Conservation (phyloP, 2,888 invertebrate species). For the Tribolium freemani region DNA sequence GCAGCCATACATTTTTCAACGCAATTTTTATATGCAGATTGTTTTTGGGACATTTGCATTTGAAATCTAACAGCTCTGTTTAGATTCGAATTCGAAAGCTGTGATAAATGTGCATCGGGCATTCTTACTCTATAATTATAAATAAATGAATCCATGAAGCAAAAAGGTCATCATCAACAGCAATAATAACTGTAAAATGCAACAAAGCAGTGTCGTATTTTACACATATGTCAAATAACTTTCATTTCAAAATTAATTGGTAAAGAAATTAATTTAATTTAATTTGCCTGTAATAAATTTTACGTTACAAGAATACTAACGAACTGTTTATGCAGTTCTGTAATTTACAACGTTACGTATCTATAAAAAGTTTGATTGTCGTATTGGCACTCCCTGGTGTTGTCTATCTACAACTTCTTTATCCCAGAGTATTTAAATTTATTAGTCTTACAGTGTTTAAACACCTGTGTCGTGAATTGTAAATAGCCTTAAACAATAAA, state of each 20-base stretch:
- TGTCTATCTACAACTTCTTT: not conserved
- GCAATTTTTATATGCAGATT: not conserved
- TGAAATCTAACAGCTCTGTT: not conserved
- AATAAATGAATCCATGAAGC: not conserved
- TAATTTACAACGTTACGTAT: not conserved
- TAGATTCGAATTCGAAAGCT: too few relatives aligned
- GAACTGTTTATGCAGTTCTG: not conserved
- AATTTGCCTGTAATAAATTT: not conserved
- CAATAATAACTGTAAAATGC: too few relatives aligned
- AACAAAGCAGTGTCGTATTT: not conserved
- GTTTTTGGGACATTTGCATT: not conserved
- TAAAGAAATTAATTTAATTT: not conserved
- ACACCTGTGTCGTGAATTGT: slow-evolving; percentile 3
- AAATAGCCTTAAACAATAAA: not conserved
- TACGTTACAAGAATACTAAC: not conserved
- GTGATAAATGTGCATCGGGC: not conserved
- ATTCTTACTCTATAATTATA: not conserved
- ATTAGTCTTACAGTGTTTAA: not conserved
- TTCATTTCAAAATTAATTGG: not conserved
- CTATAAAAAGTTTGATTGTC: slow-evolving; percentile 1
- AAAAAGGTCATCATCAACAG: not conserved
- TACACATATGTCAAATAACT: not conserved
- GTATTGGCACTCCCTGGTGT: not conserved
- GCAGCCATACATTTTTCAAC: not conserved
- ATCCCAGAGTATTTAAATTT: not conserved